Base-by-base conservation (phyloP, 1,140 invertebrate genomes). In the Drosophila ercepeae region DNA sequence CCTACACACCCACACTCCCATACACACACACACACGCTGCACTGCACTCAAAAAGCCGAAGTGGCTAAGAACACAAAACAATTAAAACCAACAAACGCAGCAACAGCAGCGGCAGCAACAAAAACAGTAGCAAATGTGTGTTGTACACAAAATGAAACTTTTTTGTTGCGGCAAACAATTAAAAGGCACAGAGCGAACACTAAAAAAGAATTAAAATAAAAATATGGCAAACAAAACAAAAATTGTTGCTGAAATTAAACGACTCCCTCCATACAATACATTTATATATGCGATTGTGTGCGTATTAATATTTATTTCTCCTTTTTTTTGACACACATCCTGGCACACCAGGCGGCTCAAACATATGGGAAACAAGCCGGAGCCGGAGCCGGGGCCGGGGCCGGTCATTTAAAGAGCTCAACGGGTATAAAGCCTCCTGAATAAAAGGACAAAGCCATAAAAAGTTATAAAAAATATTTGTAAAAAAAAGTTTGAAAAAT, bases 31-130 rank as follows among this genome's bases (percentile, higher is more conserved):
- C 76, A 71, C 55, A 76, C 55, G 78, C 78, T 81, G 77, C 77
- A 72, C 57, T 75, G 79, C 71, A 76, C 78, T 82, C 78, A 65
- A 86, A 84, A 81, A 84, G 77, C 81, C 82, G 81, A 84, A 84
- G 81, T 84, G 81, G 81, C 81, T 84, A 84, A 84, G 82, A 86
- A 84, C 81, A 84, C 81, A 86, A 84, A 84, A 84, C 81, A 84
- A 84, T 84, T 84, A 84, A 84, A 86, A 77, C 82, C 73, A 86
- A 86, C 76, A 86, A 86, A 86, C 81, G 72, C 81, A 75, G 14
- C 45, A 64, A 32, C 69, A 29, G 67, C 71, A 68, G 34, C 75
- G 78, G 23, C 59, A 76, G 57, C 49, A 63, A 39, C 49, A 75
- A 52, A 41, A 61, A 46, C 49, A 34, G 13, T 44, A 42, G 27